These are phyloP conservation scores for Arenaria interpres DNA, from an alignment of 2,113 vertebrate species.

Conservation along the genomic window DNA sequence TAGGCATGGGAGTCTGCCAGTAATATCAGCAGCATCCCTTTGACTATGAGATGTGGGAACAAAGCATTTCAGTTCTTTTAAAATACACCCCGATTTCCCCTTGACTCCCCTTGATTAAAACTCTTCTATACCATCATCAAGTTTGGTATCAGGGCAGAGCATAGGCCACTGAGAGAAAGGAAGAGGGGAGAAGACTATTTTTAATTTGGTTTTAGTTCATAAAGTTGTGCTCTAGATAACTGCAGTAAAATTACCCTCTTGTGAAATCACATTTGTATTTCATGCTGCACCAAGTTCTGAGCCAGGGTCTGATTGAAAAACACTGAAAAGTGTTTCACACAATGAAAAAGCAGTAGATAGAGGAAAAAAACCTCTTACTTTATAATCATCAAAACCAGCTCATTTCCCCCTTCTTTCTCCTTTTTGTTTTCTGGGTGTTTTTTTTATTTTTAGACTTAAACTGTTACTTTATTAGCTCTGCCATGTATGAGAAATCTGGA, in stretches of 20 bases:
- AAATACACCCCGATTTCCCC: background rate
- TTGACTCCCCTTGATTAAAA: background rate
- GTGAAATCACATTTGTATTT: background rate
- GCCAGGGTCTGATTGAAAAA: background rate
- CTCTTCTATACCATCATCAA: background rate
- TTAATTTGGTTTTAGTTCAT: background rate
- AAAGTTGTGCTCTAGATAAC: background rate
- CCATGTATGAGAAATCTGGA: background rate
- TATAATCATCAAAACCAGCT: background rate
- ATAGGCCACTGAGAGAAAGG: background rate
- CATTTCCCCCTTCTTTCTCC: background rate
- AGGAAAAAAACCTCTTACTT: background rate
- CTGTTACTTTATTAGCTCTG: background rate
- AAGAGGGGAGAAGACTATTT: background rate
- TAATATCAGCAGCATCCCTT: constrained; percentile 35
- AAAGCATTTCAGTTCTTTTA: constrained; percentile 1
- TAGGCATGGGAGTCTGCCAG: constrained; percentile 65
- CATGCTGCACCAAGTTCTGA: background rate
- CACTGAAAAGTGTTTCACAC: background rate
- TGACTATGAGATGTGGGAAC: background rate
- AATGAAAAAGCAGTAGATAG: background rate
- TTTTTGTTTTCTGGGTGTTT: background rate
- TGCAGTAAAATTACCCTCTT: background rate
- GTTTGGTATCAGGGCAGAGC: background rate
- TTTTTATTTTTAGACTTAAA: background rate